Base-by-base conservation (phyloP, 2,113 vertebrate genomes). In the Phoenicopterus ruber region DNA sequence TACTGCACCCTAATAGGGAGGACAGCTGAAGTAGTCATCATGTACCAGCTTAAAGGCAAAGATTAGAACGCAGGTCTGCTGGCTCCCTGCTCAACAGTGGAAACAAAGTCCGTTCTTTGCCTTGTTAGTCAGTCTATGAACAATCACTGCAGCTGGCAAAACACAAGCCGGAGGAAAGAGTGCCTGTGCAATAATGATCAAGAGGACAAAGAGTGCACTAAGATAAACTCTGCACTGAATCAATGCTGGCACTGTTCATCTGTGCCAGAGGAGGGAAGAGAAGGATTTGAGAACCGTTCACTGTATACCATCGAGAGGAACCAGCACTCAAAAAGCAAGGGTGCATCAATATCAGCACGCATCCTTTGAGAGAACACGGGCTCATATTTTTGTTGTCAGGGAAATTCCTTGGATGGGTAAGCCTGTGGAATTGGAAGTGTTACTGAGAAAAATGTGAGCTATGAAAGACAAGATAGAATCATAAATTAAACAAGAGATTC, bases 361-460 rank as follows among this genome's bases (percentile, higher is more conserved):
- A 80, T 21, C 73, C 83, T 77, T 88, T 28, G 40, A 92, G 28
- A 58, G 19, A 85, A 59, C 73, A 79, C 42, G 42, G 54, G 62
- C 80, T 95, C 94, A 88, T 93, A 90, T 92, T 96, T 96, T 86
- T 95, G 42, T 96, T 95, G 93, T 94, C 95, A 82, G 88, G 40
- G n/a, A 94, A 93, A 95, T 96, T 93, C 82, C 66, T 96, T 91
- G 74, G 88, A 81, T 89, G 83, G 91, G n/a, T 93, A 93, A 96
- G 95, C 92, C 87, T 96, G 86, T 90, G 82, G 81, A 96, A 96
- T 31, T 91, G 73, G 73, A 84, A 89, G 40, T 2, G 0, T 82
- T 97, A 87, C 61, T 55, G 55, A 96, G 90, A 91, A 96, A 96
- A 95, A 96, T 94, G 90, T 71, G 78, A 78, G 54, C 90, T 79